Percentiles rank a stretch among this genome's conserved stretches.
These are phyloP conservation scores for Drosophila algonquin DNA, from an alignment of 2,888 invertebrate genomes.

Conservation along the genomic window DNA sequence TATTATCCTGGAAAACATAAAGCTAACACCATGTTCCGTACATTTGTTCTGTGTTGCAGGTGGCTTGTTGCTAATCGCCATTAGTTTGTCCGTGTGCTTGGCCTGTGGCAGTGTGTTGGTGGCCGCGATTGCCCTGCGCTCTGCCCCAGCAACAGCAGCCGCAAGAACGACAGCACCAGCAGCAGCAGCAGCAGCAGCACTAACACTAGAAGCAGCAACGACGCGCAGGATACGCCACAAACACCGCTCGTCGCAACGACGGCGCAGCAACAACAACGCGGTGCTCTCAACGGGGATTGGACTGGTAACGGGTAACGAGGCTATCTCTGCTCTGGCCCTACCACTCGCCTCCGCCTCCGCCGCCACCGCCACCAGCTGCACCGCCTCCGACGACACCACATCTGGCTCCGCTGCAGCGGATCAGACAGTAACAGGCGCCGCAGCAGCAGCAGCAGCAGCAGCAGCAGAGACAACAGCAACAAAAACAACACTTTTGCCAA, in stretches of 20 bases:
- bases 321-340: conserved; percentile 83
- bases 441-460: conserved; percentile 55
- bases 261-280: conserved; percentile 58
- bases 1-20: background rate
- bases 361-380: background rate
- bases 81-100: conserved; percentile 80
- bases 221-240: conserved; percentile 63
- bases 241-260: conserved; percentile 69
- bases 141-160: conserved; percentile 43
- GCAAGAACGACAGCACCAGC: conserved; percentile 61
- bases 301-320: conserved; percentile 46
- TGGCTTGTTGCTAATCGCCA: conserved; percentile 77
- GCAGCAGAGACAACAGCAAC: conserved; percentile 38
- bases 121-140: conserved; percentile 74
- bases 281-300: conserved; percentile 44
- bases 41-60: conserved; percentile 61
- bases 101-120: conserved; percentile 81
- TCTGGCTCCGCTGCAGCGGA: conserved; percentile 47
- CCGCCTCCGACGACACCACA: conserved; percentile 71
- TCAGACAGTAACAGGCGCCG: conserved; percentile 55
- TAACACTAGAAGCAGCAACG: conserved; percentile 32
- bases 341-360: conserved; percentile 66
- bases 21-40: conserved; percentile 6
- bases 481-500: conserved; percentile 82
- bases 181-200: conserved; percentile 25